Base-by-base conservation (phyloP, 2,113 vertebrate species). In the Lagopus leucura region DNA sequence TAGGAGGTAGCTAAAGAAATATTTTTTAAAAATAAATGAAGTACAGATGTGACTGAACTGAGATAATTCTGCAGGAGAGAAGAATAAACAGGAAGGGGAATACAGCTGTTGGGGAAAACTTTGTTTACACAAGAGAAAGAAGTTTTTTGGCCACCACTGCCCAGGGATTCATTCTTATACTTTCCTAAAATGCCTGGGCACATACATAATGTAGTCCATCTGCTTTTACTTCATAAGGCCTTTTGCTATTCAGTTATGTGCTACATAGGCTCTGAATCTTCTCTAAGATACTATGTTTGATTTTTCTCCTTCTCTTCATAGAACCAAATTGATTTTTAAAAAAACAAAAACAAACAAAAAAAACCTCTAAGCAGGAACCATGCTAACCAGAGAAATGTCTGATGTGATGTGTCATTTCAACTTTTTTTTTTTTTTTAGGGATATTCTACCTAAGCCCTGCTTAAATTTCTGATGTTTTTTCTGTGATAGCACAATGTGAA, bases 51-150 rank as follows among this genome's bases (percentile, higher is more conserved):
- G 72, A 57, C 65, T 3, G 3, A 83, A 89, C 64, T 52, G 76
- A 92, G 79, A 93, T 82, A 91, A 86, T 93, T 91, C 82, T 92
- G 82, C 79, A 92, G 69, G 78, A 96, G 82, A 86, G 82, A 86
- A 95, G 89, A 91, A 93, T 97, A 96, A 97, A 96, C 95, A 97
- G 94, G 95, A 97, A 97, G 93, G 36, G 79, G 50, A 90, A 89
- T 94, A 94, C 94, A 97, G 96, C 95, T 97, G 96, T 94, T 96
- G 73, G 88, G 94, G 89, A 94, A 96, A 96, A 86, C 63, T 80
- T 17, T 96, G 93, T 95, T 97, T 97, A 96, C 73, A 94, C 90
- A 92, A 95, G 94, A 94, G 91, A 91, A 95, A 72, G 79, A 81
- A 90, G 61, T 52, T 94, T 69, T 95, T 78, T 94, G 82, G 88